phyloP scores from a whole-genome alignment of 2,888 invertebrate species.

The Caenorhabditis angaria region DNA sequence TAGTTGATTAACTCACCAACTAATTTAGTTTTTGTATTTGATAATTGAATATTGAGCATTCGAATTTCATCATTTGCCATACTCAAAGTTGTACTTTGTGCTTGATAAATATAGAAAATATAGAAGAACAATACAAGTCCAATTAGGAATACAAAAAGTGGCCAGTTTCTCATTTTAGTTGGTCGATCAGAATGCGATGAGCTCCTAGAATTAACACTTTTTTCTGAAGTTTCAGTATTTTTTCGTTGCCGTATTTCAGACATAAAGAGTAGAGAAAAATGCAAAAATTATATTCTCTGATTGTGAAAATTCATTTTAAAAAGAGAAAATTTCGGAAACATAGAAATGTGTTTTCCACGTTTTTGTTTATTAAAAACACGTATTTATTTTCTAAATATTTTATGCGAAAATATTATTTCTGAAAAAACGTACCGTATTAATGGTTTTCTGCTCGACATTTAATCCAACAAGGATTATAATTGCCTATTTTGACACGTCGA shows the following conservation, averaged over 20 bases:
- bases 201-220: background rate
- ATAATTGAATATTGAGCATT: slow-evolving; percentile 25
- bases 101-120: slow-evolving; percentile 41
- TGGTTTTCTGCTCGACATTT: slow-evolving; percentile 36
- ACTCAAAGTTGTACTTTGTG: slow-evolving; percentile 26
- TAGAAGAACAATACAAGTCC: slow-evolving; percentile 49
- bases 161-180: slow-evolving; percentile 56
- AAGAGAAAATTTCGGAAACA: background rate
- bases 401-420: background rate
- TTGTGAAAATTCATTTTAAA: too few relatives aligned
- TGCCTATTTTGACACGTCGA: background rate
- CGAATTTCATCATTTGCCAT: slow-evolving; percentile 34
- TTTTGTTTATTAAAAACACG: background rate
- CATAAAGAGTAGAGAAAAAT: background rate
- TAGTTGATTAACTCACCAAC: slow-evolving; percentile 20
- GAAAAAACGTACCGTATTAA: slow-evolving; percentile 28
- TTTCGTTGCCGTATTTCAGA: background rate
- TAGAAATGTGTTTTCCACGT: background rate
- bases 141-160: slow-evolving; percentile 57
- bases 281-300: too few relatives aligned
- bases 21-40: slow-evolving; percentile 33
- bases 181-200: slow-evolving; percentile 44
- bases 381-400: background rate
- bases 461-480: background rate
- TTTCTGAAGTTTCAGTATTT: background rate